Base-by-base conservation (phyloP, 2,888 invertebrate genomes). In the Plemyria rubiginata region DNA sequence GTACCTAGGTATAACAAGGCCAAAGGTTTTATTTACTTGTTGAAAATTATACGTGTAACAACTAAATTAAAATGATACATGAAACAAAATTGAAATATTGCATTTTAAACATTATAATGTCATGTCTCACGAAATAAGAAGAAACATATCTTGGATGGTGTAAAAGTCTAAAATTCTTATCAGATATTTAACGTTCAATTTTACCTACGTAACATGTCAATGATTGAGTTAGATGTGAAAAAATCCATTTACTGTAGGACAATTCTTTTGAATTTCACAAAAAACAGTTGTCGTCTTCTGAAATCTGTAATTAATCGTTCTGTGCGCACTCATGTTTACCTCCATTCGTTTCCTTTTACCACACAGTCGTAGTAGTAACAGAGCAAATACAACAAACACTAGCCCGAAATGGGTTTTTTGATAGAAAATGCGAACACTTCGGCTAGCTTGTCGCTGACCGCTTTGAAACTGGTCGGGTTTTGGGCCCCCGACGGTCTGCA, bases 401-500 rank as follows among this genome's bases (percentile, higher is more conserved):
- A 15, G 16, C 38, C 12, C 15, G 71, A 71, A 56, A 88, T 88
- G 87, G 75, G 68, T 8, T 46, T 89, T 29, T 50, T 84, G 0
- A 79, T 88, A 49, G 77, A 80, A 64, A 90, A 92, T 58, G 72
- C 77, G 0, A 86, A 80, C 45, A 59, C 77, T 0, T 87, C 92
- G 0, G 70, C 89, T 0, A 71, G 81, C 11, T 62, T 88, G 46
- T 87, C 92, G 0, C 66, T 90, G 16, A 87, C 90, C 0, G 78
- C 71, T 1, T 63, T 92, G 36, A 83, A 78, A 50, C 15, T 84
- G 1, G 81, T 82, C 0, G 93, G 93, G 0, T 89, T 92, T 54
- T 93, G 93, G 93, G 71, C 80, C 0, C 86, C 92, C 0, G 77
- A 80, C 1, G 57, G 62, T 1, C 58, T 87, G 45, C 62, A 48